Evolutionary conservation across 2,113 vertebrate species (phyloP), one percentile per base, ranked within the genome.

Genomic region (Hiodon alosoides): DNA sequence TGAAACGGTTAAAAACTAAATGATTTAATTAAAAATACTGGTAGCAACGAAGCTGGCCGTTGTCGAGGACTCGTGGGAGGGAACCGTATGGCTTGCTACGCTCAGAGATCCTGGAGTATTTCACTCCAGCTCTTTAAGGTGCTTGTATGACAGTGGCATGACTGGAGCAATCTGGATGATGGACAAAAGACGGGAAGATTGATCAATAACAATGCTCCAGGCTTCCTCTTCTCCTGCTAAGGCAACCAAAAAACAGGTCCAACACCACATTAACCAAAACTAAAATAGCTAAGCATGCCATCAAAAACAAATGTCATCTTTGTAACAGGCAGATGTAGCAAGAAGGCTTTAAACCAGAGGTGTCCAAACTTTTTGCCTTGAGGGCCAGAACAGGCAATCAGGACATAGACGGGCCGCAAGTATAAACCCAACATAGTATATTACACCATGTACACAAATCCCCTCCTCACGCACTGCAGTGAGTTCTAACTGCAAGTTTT

Each of bases 71-170:
- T 60, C 31, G 13, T 6, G 62, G 67, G 54, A 70, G 55, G 79
- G 57, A 50, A 76, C 47, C 55, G 31, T 16, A 59, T 9, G 4
- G 17, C 5, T 10, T 50, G 71, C 75, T 61, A 70, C 67, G 0
- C 74, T 53, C 69, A 79, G 80, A 54, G 67, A 67, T 77, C 67
- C 68, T 67, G n/a, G 3, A 52, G 60, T 17, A 59, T 59, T 76
- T 89, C 79, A 89, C 67, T 86, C 74, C 2, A 8, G 79, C 62
- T 86, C 90, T 71, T 73, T 87, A 78, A 92, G 83, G 77, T 89
- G 81, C 82, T 89, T 92, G 78, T 91, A 91, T 80, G 91, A 91
- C 11, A 92, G 80, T 59, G 87, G 82, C 66, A 82, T 86, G 75
- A 92, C 86, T 10, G 84, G 76, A 48, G 85, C 71, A 2, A 82